A percentile compares a stretch with the other conserved stretches of the same genome.
These are phyloP conservation scores for Enchytraeus crypticus DNA, from an alignment of 2,888 invertebrate genomes.

Conservation along the genomic window DNA sequence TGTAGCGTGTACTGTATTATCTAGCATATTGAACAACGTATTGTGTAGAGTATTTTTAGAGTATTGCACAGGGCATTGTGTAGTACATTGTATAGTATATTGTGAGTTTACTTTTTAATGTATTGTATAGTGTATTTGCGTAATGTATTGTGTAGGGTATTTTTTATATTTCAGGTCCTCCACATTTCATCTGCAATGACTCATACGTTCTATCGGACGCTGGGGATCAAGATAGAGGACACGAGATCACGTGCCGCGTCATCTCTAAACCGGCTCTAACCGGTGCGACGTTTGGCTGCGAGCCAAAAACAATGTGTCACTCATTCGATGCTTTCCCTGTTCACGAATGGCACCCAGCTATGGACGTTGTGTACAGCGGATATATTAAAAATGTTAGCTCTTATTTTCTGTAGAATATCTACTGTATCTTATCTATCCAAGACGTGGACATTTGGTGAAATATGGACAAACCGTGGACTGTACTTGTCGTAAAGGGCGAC, in stretches of 20 bases:
- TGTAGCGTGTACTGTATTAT: too few relatives aligned
- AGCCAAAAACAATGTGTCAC: neutral
- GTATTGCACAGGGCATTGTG: too few relatives aligned
- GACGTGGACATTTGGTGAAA: too few relatives aligned
- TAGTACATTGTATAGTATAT: too few relatives aligned
- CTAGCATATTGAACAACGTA: too few relatives aligned
- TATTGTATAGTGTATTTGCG: too few relatives aligned
- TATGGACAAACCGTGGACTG: too few relatives aligned
- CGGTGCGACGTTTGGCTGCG: neutral
- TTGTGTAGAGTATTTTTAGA: too few relatives aligned
- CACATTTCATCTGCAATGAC: neutral
- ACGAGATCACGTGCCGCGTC: neutral
- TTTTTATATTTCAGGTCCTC: neutral
- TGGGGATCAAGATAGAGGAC: neutral
- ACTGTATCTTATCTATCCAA: neutral
- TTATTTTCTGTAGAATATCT: neutral
- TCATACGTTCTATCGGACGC: neutral
- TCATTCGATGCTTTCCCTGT: neutral
- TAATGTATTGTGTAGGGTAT: too few relatives aligned
- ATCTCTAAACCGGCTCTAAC: neutral
- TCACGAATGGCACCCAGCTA: neutral
- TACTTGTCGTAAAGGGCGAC: too few relatives aligned
- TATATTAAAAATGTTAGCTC: neutral
- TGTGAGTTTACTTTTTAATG: too few relatives aligned
- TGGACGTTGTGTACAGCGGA: neutral